Evolutionary conservation across 1,140 invertebrate genomes (phyloP).

Genomic region (Rhynchophorus ferrugineus): DNA sequence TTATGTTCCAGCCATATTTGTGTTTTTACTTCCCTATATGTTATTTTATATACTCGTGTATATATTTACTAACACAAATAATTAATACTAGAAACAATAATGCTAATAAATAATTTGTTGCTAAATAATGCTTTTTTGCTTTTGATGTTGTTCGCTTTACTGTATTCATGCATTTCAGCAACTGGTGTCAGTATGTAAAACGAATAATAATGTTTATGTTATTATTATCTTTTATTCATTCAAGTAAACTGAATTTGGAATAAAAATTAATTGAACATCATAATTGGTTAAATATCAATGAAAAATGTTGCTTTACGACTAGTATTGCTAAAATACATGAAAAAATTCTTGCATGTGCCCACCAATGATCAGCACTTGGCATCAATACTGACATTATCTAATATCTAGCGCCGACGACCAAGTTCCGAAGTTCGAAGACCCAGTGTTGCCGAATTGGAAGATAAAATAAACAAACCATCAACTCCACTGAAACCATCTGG

Average conservation of each 20-base stretch:
- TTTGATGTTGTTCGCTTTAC: not conserved
- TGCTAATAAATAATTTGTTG: not conserved
- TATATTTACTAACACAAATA: conserved; percentile 18
- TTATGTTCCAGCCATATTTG: not conserved
- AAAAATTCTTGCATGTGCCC: no score
- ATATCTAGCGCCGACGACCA: conserved; percentile 68
- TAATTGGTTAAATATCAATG: no score
- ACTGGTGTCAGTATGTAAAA: no score
- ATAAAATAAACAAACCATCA: conserved; percentile 84
- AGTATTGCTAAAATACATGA: no score
- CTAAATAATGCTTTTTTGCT: not conserved
- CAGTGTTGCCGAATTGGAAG: conserved; percentile 81
- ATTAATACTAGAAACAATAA: not conserved
- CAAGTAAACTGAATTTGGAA: no score
- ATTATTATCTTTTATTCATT: no score
- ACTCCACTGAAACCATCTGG: conserved; percentile 74
- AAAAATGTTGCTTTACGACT: no score
- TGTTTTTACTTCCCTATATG: not conserved
- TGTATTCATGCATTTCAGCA: no score
- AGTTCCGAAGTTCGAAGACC: conserved; percentile 77
- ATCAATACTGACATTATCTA: conserved; percentile 4
- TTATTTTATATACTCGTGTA: conserved; percentile 21
- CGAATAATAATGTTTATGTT: no score
- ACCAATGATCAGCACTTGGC: no score
- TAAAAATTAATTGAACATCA: no score